phyloP scores from a whole-genome alignment of 2,888 invertebrate species.

The Colletes collaris region DNA sequence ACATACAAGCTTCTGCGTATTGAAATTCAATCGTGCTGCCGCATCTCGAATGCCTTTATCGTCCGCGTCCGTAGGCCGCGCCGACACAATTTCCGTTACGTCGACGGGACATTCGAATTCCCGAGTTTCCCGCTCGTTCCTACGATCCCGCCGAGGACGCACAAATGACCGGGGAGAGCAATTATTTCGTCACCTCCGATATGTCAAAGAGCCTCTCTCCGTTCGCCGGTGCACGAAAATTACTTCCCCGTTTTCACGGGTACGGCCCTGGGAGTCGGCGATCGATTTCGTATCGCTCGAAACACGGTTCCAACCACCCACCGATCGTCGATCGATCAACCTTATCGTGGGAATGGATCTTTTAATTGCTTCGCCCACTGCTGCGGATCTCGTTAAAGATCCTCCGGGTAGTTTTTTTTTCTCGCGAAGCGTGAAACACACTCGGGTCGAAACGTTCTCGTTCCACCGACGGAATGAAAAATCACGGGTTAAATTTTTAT shows the following conservation, averaged over 20 bases:
- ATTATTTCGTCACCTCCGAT: slow-evolving; percentile 37
- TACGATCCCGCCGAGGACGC: slow-evolving; percentile 14
- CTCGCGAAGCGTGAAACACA: too few species aligned
- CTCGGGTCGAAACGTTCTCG: too few species aligned
- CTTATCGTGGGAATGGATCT: slow-evolving; percentile 38
- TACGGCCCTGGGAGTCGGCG: background rate
- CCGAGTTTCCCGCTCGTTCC: slow-evolving; percentile 39
- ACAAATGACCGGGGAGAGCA: slow-evolving; percentile 35
- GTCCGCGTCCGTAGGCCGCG: slow-evolving; percentile 54
- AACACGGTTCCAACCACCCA: slow-evolving; percentile 12
- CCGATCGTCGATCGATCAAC: slow-evolving; percentile 21
- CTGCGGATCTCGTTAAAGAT: slow-evolving; percentile 34
- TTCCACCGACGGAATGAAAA: too few species aligned
- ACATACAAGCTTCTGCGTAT: slow-evolving; percentile 62
- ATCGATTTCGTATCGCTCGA: slow-evolving; percentile 13
- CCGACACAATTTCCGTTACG: slow-evolving; percentile 67
- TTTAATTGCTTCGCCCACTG: slow-evolving; percentile 30
- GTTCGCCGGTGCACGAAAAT: too few species aligned
- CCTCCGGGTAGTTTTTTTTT: background rate
- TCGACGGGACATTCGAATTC: slow-evolving; percentile 52
- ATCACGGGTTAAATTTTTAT: too few species aligned
- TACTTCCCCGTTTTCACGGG: too few species aligned
- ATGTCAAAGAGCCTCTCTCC: too few species aligned
- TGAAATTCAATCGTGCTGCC: slow-evolving; percentile 72
- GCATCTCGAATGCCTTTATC: slow-evolving; percentile 59